Evolutionary conservation across 2,888 invertebrate species (phyloP).

Genomic region (Salticus scenicus): DNA sequence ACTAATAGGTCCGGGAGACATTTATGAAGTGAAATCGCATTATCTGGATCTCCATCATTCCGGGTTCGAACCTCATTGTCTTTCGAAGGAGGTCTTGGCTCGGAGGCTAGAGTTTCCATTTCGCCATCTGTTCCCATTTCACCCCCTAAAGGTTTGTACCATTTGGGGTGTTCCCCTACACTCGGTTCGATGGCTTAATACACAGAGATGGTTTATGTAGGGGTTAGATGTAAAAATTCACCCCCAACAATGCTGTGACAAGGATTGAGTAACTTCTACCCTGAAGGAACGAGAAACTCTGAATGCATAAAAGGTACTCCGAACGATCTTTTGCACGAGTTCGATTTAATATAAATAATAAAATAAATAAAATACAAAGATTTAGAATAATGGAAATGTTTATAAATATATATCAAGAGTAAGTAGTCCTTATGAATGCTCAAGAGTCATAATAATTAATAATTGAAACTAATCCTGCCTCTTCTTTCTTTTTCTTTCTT

Average conservation of each 20-base stretch:
- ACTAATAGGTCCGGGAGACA: conserved; percentile 62
- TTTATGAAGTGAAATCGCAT: conserved; percentile 70
- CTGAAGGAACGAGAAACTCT: neutral
- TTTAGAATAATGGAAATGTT: no score
- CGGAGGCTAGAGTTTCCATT: conserved; percentile 57
- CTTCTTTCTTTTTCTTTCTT: no score
- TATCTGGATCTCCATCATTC: conserved; percentile 67
- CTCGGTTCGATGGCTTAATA: conserved; percentile 21
- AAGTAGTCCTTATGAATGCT: no score
- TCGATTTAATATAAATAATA: no score
- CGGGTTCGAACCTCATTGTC: conserved; percentile 62
- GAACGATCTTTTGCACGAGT: no score
- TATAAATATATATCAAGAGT: no score
- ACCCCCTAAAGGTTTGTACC: conserved; percentile 39
- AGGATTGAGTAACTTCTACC: neutral
- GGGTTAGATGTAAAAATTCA: conserved; percentile 9
- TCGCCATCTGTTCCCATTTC: conserved; percentile 69
- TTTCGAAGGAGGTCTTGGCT: conserved; percentile 54
- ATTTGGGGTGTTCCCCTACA: conserved; percentile 30
- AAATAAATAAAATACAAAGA: no score
- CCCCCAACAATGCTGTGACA: neutral
- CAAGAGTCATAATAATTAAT: no score
- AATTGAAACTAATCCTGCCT: no score
- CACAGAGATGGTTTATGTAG: neutral
- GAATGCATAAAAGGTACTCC: neutral